Conservation (phyloP, 2,797 vertebrate species). For the Corythornis leucogaster region DNA sequence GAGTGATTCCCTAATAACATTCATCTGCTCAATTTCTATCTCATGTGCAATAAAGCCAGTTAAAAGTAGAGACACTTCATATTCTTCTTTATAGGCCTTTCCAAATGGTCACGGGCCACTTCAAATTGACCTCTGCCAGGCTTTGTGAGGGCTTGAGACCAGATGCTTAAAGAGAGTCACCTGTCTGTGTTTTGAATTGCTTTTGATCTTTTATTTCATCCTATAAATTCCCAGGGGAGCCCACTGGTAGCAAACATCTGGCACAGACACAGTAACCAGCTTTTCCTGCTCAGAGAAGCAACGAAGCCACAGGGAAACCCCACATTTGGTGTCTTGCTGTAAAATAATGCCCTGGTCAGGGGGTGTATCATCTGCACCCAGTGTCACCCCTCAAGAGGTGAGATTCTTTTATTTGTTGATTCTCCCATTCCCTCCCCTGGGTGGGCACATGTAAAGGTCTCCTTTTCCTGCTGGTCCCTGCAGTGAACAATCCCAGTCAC, state of each 20-base stretch:
- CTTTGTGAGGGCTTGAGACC: not conserved
- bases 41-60: not conserved
- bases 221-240: not conserved
- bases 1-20: not conserved
- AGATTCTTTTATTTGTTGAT: not conserved
- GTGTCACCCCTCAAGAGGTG: not conserved
- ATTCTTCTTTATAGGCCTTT: not conserved
- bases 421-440: no score
- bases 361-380: not conserved
- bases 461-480: not conserved
- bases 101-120: not conserved
- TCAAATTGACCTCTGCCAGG: slow-evolving; percentile 12
- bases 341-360: not conserved
- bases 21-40: not conserved
- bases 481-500: not conserved
- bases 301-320: not conserved
- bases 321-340: not conserved
- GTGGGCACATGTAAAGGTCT: fast-evolving
- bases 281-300: slow-evolving; percentile 1
- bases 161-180: slow-evolving; percentile 52
- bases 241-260: slow-evolving; percentile 46
- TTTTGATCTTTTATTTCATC: slow-evolving; percentile 63
- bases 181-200: slow-evolving; percentile 32
- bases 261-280: not conserved
- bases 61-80: not conserved